Base-by-base conservation (phyloP, 2,888 invertebrate genomes). In the Brenthis daphne region DNA sequence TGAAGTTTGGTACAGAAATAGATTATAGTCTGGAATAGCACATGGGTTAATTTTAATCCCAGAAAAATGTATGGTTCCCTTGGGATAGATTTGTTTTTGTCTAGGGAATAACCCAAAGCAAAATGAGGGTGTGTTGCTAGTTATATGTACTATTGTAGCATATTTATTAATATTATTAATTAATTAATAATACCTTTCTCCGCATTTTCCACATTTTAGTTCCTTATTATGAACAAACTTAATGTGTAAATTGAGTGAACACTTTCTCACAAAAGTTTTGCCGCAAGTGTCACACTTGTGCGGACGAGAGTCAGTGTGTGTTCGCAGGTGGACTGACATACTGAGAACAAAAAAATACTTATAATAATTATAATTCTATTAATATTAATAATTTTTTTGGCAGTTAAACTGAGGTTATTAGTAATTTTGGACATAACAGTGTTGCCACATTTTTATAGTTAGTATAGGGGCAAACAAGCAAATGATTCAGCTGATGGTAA, bases 231-330 rank as follows among this genome's bases (percentile, higher is more conserved):
- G 54, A 13, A 63, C 54, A 54, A 73, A 75, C 50, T 66, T 67
- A 5, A 73, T 43, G 56, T 81, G 80, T 2, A 73, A 67, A 5
- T 64, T 68, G 29, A 81, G 70, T 0, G 78, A 75, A 16, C 73
- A 71, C 1, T 16, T 72, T 16, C 80, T 69, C 2, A 76, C 65
- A 73, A 81, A 81, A 4, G 70, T 55, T 58, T 75, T 76, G 29
- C 69, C 65, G 65, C 53, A 63, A 14, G 20, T 24, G 8, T 20
- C n/a, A n/a, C 63, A 63, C 20, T 14, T 33, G 13, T 63, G 54
- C 11, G 51, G 54, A 13, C 37, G 51, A 14, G 53, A 37, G 20
- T 63, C 24, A 0, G 53, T 54, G 24, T 63, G 63, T 12, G 63
- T 53, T 54, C 24, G 33, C 14, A 63, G 43, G 20, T 63, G 63